These are phyloP conservation scores for Drosophila rellima DNA, from an alignment of 2,888 invertebrate genomes.

Conservation along the genomic window DNA sequence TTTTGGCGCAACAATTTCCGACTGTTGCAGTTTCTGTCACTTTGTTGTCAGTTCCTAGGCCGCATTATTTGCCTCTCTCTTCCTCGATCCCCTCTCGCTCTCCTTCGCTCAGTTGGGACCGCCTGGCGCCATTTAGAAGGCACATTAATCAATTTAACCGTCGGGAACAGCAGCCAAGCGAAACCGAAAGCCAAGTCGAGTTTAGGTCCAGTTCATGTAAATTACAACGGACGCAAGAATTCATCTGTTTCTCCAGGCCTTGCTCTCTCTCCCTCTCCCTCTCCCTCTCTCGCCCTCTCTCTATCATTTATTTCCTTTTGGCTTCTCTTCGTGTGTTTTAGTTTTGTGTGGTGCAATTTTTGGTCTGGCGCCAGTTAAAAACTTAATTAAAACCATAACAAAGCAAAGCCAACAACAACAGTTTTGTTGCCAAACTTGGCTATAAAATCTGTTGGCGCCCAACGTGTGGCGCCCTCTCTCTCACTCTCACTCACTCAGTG, in stretches of 20 bases:
- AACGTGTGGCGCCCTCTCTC: conserved; percentile 16
- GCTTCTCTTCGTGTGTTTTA: conserved; percentile 7
- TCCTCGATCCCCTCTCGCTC: background rate
- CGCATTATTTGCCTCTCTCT: background rate
- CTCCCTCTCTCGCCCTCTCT: background rate
- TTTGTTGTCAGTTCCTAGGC: conserved; percentile 39
- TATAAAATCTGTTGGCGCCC: conserved; percentile 51
- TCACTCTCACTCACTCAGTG: background rate
- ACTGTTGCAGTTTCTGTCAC: conserved; percentile 60
- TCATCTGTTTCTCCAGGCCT: background rate
- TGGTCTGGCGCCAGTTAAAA: conserved; percentile 76
- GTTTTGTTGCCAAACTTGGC: conserved; percentile 64
- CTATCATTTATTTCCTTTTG: background rate
- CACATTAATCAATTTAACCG: conserved; percentile 76
- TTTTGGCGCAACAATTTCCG: conserved; percentile 67
- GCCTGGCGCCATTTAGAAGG: conserved; percentile 76
- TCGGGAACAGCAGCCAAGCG: conserved; percentile 72
- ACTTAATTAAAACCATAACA: conserved; percentile 81
- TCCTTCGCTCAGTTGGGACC: conserved; percentile 15
- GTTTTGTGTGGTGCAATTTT: conserved; percentile 56
- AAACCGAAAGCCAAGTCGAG: conserved; percentile 74
- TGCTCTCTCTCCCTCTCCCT: background rate
- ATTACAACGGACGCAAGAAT: conserved; percentile 43
- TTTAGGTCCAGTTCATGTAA: conserved; percentile 51
- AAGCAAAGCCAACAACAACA: conserved; percentile 63